Conservation (phyloP, 2,113 vertebrate species). For the Tragelaphus buxtoni region DNA sequence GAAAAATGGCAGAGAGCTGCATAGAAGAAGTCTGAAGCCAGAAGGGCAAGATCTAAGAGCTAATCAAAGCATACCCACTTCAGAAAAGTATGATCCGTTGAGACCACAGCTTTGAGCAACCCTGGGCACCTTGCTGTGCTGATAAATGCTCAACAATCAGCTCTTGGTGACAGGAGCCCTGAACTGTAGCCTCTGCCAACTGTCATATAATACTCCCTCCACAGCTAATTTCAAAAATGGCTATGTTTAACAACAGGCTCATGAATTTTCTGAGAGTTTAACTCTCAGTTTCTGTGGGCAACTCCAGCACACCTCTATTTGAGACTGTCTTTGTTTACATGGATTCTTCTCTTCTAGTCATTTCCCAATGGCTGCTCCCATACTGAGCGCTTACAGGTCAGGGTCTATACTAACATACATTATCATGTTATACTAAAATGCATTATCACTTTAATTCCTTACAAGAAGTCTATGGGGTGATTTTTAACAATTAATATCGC, state of each 20-base stretch:
- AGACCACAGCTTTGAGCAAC: neutral
- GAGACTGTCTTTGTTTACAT: neutral
- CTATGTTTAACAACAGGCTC: neutral
- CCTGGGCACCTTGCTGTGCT: neutral
- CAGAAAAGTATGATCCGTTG: neutral
- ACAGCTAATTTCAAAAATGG: neutral
- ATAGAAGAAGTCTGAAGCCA: neutral
- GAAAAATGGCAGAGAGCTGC: neutral
- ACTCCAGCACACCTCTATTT: neutral
- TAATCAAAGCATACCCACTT: neutral
- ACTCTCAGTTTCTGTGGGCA: neutral
- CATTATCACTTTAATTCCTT: neutral
- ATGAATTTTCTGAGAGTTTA: neutral
- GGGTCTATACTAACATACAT: neutral
- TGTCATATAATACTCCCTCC: neutral
- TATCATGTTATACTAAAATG: too few species aligned
- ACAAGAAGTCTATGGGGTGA: neutral
- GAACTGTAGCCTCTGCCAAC: neutral
- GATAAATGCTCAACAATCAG: neutral
- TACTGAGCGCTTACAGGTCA: neutral
- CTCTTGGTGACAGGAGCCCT: neutral
- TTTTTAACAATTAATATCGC: neutral
- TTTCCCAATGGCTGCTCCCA: neutral
- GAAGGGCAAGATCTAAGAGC: neutral
- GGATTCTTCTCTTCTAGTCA: neutral